Evolutionary conservation across 2,888 invertebrate genomes (phyloP).

Genomic region (Acanthococcus lagerstroemiae): DNA sequence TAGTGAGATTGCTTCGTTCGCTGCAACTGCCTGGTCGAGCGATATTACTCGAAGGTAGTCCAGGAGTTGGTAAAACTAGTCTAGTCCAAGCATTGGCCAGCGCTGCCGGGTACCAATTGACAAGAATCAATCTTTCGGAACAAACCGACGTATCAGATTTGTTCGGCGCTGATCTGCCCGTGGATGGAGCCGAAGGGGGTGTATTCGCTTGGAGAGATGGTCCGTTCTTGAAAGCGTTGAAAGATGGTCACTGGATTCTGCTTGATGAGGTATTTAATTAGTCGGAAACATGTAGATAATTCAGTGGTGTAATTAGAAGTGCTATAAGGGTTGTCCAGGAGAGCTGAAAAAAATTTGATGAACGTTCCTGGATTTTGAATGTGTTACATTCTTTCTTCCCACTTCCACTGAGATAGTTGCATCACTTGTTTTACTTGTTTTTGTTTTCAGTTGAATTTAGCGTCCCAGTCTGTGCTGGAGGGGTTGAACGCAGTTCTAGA

Average conservation of each 20-base stretch:
- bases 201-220: conserved; percentile 95
- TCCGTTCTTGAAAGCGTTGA: conserved; percentile 83
- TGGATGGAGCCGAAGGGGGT: conserved; percentile 73
- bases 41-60: conserved; percentile 89
- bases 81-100: conserved; percentile 81
- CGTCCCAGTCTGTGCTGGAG: conserved; percentile 95
- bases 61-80: conserved; percentile 97
- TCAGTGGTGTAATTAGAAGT: background rate
- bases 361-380: background rate
- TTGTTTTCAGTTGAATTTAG: conserved; percentile 65
- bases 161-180: conserved; percentile 94
- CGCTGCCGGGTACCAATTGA: conserved; percentile 68
- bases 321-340: background rate
- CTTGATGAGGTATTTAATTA: conserved; percentile 64
- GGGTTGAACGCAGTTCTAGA: conserved; percentile 97
- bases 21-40: conserved; percentile 78
- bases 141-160: conserved; percentile 97
- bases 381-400: background rate
- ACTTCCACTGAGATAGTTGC: background rate
- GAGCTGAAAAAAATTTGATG: background rate
- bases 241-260: conserved; percentile 89
- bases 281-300: background rate
- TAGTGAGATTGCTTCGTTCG: conserved; percentile 72
- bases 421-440: background rate
- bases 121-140: conserved; percentile 94